A percentile compares a stretch with the other conserved stretches of the same genome.
Evolutionary conservation across 2,113 vertebrate genomes (phyloP).

Genomic region (Carassius gibelio): DNA sequence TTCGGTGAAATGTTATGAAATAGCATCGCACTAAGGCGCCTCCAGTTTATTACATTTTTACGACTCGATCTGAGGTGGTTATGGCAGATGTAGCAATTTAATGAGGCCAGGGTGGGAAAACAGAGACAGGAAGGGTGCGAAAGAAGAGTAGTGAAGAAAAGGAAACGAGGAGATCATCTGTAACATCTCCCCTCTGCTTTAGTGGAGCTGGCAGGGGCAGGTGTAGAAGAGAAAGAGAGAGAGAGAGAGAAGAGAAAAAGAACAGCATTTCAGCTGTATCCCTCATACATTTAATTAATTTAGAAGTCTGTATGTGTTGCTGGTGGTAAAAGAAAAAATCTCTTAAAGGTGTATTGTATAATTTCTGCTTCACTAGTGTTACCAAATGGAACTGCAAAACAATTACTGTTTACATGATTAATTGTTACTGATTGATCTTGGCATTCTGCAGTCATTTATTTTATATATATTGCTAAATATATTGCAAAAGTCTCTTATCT

Average conservation of each 20-base stretch:
- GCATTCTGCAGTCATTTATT: too few relatives aligned
- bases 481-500: too few relatives aligned
- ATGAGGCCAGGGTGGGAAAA: not conserved
- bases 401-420: too few relatives aligned
- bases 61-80: not conserved
- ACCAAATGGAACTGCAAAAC: too few relatives aligned
- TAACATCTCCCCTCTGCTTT: not conserved
- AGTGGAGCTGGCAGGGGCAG: not conserved
- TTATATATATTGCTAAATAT: too few relatives aligned
- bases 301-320: not conserved
- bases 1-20: not conserved
- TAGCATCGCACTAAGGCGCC: not conserved
- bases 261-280: not conserved
- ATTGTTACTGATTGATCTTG: too few relatives aligned
- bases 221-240: not conserved
- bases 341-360: too few relatives aligned
- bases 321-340: not conserved
- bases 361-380: too few relatives aligned
- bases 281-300: not conserved
- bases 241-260: not conserved
- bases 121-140: not conserved
- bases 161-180: not conserved
- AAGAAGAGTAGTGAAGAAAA: not conserved
- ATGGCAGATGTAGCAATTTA: not conserved
- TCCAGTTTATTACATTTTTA: slow-evolving; percentile 21